Conservation (phyloP, 2,888 invertebrate species). For the Microchrysa polita region DNA sequence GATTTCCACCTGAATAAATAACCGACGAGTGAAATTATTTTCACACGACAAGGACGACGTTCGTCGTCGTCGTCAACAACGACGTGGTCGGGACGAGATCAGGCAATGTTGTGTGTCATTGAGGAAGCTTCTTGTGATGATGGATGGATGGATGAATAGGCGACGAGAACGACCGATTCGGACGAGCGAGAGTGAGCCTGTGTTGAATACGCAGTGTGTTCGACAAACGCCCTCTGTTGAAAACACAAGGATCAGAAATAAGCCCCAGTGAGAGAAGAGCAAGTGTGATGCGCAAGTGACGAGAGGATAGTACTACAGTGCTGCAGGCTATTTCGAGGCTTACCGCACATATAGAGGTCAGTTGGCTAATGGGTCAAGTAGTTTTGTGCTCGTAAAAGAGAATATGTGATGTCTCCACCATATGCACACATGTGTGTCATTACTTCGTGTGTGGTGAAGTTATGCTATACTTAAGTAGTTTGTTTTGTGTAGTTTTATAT, state of each 20-base stretch:
- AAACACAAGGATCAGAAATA: neutral
- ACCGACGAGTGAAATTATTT: conserved; percentile 35
- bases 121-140: conserved; percentile 1
- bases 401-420: conserved; percentile 9
- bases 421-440: no score
- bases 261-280: neutral
- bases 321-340: neutral
- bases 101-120: neutral
- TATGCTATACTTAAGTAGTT: no score
- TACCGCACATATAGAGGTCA: conserved; percentile 13
- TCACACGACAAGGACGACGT: conserved; percentile 33
- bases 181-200: neutral
- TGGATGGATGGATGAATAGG: conserved; percentile 15
- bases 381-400: conserved; percentile 24
- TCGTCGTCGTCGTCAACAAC: no score
- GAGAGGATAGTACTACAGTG: neutral
- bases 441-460: no score
- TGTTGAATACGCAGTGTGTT: neutral
- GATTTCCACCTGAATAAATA: conserved; percentile 43
- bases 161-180: no score
- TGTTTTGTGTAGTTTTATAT: no score
- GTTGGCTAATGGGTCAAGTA: conserved; percentile 32
- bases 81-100: neutral
- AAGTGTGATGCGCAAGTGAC: neutral
- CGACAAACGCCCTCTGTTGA: neutral